Conservation (phyloP, 2,797 vertebrate genomes). For the Potorous gilbertii region DNA sequence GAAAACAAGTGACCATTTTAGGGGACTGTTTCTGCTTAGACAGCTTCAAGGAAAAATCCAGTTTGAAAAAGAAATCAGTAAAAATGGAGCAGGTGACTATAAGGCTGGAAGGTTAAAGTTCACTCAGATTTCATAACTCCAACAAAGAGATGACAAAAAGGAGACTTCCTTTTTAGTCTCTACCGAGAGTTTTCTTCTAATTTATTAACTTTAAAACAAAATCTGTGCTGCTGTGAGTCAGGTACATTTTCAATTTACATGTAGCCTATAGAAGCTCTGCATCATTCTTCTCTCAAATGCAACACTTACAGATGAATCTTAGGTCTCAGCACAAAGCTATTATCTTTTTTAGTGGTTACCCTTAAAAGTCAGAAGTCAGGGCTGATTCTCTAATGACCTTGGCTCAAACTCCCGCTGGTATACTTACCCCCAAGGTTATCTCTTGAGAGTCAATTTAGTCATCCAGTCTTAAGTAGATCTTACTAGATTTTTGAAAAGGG, state of each 20-base stretch:
- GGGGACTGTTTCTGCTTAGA: constrained; percentile 57
- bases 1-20: constrained; percentile 68
- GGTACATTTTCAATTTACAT: neutral
- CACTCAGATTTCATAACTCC: constrained; percentile 19
- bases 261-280: neutral
- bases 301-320: neutral
- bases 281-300: neutral
- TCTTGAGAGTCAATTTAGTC: neutral
- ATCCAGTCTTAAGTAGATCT: neutral
- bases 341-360: neutral
- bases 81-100: constrained; percentile 6
- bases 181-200: neutral
- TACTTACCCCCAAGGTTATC: neutral
- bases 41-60: constrained; percentile 61
- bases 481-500: neutral
- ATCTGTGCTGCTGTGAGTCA: neutral
- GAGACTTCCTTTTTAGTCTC: neutral
- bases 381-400: neutral
- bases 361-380: neutral
- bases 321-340: neutral
- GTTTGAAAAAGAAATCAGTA: constrained; percentile 60
- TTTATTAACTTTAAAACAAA: neutral
- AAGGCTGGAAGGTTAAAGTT: constrained; percentile 60
- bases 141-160: constrained; percentile 57
- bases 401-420: neutral